These are phyloP conservation scores for Hephaestus fuliginosus DNA, from an alignment of 2,797 vertebrate species.

Conservation along the genomic window DNA sequence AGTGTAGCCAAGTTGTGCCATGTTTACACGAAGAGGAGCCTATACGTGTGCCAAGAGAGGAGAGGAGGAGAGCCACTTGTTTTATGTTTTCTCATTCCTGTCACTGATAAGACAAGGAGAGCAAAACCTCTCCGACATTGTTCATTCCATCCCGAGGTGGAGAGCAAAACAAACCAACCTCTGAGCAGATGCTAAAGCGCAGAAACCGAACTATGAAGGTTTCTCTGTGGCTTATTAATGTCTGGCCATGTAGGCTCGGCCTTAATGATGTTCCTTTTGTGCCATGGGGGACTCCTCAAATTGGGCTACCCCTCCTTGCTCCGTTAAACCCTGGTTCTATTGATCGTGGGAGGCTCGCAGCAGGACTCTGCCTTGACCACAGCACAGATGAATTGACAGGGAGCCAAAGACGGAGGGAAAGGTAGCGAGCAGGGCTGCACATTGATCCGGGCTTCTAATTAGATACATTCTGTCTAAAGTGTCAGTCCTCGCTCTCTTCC, in stretches of 20 bases:
- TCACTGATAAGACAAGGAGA: conserved; percentile 58
- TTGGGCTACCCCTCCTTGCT: conserved; percentile 67
- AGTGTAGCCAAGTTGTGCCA: conserved; percentile 63
- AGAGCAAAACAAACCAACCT: conserved; percentile 42
- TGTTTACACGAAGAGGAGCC: conserved; percentile 66
- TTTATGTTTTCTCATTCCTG: conserved; percentile 54
- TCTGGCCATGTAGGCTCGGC: conserved; percentile 31
- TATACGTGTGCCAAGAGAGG: conserved; percentile 34
- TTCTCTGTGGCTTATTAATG: conserved; percentile 63
- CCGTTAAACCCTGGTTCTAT: conserved; percentile 65
- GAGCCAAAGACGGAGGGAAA: conserved; percentile 57
- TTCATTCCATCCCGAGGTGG: conserved; percentile 35
- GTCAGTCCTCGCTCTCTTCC: conserved; percentile 45
- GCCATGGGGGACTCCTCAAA: conserved; percentile 74
- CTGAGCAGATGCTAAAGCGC: conserved; percentile 42
- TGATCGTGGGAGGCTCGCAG: conserved; percentile 74
- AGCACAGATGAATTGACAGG: conserved; percentile 63
- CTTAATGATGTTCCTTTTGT: conserved; percentile 70
- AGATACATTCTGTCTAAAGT: conserved; percentile 70
- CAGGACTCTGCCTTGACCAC: conserved; percentile 60
- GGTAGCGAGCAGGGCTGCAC: conserved; percentile 58
- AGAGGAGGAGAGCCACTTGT: conserved; percentile 38
- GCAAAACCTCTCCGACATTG: conserved; percentile 37
- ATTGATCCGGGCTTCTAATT: conserved; percentile 80
- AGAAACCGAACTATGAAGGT: conserved; percentile 35